Evolutionary conservation across 2,797 vertebrate genomes (phyloP).

Genomic region (Danio choprae): DNA sequence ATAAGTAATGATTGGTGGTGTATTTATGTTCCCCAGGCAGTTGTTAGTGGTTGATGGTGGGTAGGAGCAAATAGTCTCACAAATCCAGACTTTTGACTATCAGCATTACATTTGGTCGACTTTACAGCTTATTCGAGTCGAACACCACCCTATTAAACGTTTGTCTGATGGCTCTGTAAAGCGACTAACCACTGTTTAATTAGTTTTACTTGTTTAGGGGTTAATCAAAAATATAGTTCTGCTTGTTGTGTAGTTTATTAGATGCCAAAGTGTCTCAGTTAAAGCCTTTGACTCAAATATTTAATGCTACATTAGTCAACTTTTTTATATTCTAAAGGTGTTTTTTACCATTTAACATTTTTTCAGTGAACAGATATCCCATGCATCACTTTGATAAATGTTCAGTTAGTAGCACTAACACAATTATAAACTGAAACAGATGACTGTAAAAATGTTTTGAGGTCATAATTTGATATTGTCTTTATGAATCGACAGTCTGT

Average conservation of each 20-base stretch:
- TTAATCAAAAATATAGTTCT: not conserved
- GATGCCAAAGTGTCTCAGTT: too few species aligned
- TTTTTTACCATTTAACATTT: not conserved
- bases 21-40: constrained; percentile 76
- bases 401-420: not conserved
- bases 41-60: constrained; percentile 59
- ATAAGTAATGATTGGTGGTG: constrained; percentile 70
- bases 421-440: too few species aligned
- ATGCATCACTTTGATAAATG: not conserved
- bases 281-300: not conserved
- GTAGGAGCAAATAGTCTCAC: constrained; percentile 50
- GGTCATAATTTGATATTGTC: too few species aligned
- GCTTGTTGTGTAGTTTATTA: not conserved
- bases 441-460: too few species aligned
- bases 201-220: not conserved
- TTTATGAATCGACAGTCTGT: too few species aligned
- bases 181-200: constrained; percentile 9
- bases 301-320: constrained; percentile 3
- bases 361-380: not conserved
- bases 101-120: not conserved
- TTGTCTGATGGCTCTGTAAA: constrained; percentile 10
- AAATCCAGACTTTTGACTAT: constrained; percentile 26
- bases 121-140: constrained; percentile 9
- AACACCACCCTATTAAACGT: constrained; percentile 23
- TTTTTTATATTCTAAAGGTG: constrained; percentile 35